Evolutionary conservation across 2,113 vertebrate genomes (phyloP).

Genomic region (Corapipo altera): DNA sequence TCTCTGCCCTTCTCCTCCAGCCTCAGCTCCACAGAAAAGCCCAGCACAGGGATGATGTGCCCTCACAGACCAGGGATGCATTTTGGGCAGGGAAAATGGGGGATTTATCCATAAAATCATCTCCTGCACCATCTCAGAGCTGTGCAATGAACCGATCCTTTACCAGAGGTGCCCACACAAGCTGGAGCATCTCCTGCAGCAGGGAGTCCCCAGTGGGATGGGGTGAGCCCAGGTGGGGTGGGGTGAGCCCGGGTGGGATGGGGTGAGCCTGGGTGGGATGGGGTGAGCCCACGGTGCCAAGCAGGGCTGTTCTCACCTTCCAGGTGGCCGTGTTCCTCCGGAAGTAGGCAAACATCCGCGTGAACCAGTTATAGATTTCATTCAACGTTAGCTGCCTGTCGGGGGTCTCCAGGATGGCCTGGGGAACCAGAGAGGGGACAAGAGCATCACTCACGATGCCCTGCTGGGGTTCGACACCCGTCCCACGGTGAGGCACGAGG

Average conservation of each 20-base stretch:
- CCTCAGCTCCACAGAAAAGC: not conserved
- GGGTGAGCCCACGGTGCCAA: not conserved
- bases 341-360: constrained; percentile 98
- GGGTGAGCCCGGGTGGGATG: too few relatives aligned
- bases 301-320: constrained; percentile 84
- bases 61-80: rapidly evolving
- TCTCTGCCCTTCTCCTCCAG: not conserved
- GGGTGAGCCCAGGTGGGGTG: not conserved
- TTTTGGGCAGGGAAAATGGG: rapidly evolving
- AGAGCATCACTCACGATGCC: not conserved
- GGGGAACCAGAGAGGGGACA: not conserved
- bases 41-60: rapidly evolving
- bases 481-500: rapidly evolving
- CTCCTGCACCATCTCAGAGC: not conserved
- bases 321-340: constrained; percentile 99
- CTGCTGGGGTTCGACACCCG: rapidly evolving
- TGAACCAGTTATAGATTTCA: constrained; percentile 99
- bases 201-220: not conserved
- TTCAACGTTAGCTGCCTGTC: constrained; percentile 98
- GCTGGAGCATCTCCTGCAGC: not conserved
- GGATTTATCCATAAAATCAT: not conserved
- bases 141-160: not conserved
- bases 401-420: constrained; percentile 98
- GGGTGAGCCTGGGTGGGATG: not conserved
- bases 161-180: not conserved